A percentile compares a stretch with the other conserved stretches of the same genome.
These are phyloP conservation scores for Nycticryphes semicollaris DNA, from an alignment of 2,113 vertebrate genomes.

Conservation along the genomic window DNA sequence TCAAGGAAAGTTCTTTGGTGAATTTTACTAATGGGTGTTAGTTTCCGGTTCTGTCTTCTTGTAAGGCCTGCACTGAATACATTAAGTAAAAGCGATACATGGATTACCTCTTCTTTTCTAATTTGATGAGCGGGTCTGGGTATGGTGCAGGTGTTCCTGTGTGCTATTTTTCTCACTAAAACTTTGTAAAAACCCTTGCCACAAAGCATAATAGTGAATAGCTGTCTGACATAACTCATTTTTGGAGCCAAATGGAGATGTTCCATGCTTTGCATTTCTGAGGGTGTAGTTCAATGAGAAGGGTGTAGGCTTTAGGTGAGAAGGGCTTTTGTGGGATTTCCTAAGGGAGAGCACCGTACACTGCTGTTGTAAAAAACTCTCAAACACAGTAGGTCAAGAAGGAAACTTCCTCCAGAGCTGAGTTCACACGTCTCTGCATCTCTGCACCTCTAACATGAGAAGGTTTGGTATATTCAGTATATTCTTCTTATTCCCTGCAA, in stretches of 20 bases:
- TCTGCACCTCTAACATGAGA: neutral
- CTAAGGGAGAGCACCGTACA: neutral
- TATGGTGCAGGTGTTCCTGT: neutral
- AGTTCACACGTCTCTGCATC: neutral
- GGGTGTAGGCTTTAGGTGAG: neutral
- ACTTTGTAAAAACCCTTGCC: neutral
- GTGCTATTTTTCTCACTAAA: neutral
- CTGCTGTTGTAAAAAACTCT: neutral
- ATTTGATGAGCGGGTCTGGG: neutral
- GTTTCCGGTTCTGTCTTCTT: neutral
- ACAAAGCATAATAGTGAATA: rapidly evolving
- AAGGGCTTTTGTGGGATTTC: neutral
- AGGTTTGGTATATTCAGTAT: neutral
- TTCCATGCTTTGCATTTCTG: neutral
- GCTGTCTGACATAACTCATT: neutral
- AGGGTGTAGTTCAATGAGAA: neutral
- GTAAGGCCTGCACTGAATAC: neutral
- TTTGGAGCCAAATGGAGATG: neutral
- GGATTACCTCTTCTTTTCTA: neutral
- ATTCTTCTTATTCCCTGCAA: neutral
- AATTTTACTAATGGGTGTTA: neutral
- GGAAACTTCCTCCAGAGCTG: neutral
- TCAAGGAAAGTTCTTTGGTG: neutral
- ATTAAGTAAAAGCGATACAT: neutral
- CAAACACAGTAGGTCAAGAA: neutral